phyloP scores from a whole-genome alignment of 2,113 vertebrate species.

The Leptosomus discolor region DNA sequence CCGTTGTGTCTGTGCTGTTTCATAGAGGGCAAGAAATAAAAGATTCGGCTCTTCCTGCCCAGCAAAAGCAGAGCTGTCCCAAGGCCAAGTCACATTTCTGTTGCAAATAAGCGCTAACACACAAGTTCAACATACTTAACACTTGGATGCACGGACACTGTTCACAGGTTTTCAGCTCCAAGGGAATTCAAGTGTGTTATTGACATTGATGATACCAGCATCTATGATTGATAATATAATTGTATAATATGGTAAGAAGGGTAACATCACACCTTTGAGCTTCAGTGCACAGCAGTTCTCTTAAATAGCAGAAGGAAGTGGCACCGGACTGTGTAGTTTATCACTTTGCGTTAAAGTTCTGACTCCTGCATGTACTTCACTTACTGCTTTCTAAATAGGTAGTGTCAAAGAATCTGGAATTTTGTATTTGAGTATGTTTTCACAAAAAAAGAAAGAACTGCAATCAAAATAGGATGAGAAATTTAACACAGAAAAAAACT shows the following conservation, averaged over 20 bases:
- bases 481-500: neutral
- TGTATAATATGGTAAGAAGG: neutral
- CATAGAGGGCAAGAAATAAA: neutral
- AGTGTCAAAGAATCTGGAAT: neutral
- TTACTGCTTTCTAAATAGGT: neutral
- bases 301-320: neutral
- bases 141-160: neutral
- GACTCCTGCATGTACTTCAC: neutral
- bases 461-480: neutral
- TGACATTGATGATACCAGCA: neutral
- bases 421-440: neutral
- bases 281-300: neutral
- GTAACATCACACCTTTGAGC: neutral
- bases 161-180: neutral
- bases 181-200: neutral
- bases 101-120: neutral
- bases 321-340: neutral
- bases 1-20: neutral
- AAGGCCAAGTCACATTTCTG: neutral
- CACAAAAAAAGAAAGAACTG: neutral
- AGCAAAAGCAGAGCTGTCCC: neutral
- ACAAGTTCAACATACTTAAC: neutral
- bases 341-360: neutral
- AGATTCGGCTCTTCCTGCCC: neutral
- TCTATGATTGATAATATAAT: neutral